Evolutionary conservation across 2,888 invertebrate genomes (phyloP), one percentile per base, ranked within the genome.

Genomic region (Gymnoscelis rufifasciata): DNA sequence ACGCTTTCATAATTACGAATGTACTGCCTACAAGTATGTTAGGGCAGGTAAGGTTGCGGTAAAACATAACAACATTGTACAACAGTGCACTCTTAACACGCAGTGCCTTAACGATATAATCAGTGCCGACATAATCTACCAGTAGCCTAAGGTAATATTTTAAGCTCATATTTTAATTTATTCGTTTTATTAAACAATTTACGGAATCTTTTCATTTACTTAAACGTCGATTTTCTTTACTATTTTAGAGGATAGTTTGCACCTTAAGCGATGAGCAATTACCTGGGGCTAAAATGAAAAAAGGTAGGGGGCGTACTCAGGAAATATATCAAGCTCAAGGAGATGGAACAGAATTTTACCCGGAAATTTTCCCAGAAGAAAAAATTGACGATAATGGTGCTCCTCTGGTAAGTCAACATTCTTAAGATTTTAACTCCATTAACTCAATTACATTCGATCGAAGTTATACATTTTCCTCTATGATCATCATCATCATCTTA

Each of bases 191-290:
- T n/a, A n/a, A n/a, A n/a, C 26, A 26, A 19, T 19, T 26, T 6
- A 7, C 8, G 7, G 5, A n/a, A n/a, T n/a, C n/a, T n/a, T n/a
- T n/a, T n/a, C n/a, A n/a, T n/a, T n/a, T n/a, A n/a, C n/a, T n/a
- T n/a, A n/a, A n/a, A n/a, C n/a, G n/a, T n/a, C n/a, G n/a, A n/a
- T n/a, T n/a, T n/a, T n/a, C n/a, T n/a, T n/a, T 6, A 26, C 7
- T 73, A 28, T 60, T 84, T 82, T 62, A 48, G 46, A 74, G 78
- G 66, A 70, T 88, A 56, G 64, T 78, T 14, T 86, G 87, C 49
- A 78, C 81, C 5, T 58, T 86, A 13, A 86, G 86, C 43, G 83
- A 83, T 23, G 76, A 78, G 7, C 63, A 73, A 14, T 45, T 84
- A 23, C 71, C 75, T 0, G 69, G 74, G 1, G 56, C 54, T 3